phyloP scores from a whole-genome alignment of 2,797 vertebrate species.

The Loriculus beryllinus region DNA sequence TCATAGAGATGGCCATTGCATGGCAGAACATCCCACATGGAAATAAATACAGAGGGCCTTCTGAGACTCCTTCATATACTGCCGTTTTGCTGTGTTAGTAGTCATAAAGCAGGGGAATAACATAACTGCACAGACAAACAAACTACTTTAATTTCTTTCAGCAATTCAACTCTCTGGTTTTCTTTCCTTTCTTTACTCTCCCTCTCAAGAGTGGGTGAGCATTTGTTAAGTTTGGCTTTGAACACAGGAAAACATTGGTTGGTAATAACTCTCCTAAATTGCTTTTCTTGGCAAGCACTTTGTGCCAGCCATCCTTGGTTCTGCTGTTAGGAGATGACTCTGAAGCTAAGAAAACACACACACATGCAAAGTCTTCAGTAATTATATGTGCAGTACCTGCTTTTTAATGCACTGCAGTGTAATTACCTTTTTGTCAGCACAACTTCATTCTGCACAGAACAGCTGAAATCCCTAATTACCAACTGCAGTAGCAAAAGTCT shows the following conservation, averaged over 20 bases:
- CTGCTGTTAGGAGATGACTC: constrained; percentile 30
- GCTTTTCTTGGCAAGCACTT: constrained; percentile 39
- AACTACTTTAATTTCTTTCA: background rate
- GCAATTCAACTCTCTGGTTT: background rate
- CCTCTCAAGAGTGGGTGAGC: background rate
- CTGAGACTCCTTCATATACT: accelerated
- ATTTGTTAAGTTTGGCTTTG: constrained; percentile 41
- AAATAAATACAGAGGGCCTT: background rate
- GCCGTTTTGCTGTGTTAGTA: background rate
- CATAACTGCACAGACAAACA: background rate
- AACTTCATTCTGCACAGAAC: constrained; percentile 39
- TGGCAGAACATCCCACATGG: accelerated
- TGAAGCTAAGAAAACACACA: constrained; percentile 24
- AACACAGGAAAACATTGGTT: constrained; percentile 1
- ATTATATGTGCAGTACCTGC: constrained; percentile 6
- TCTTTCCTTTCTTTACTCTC: background rate
- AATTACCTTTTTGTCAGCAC: constrained; percentile 66
- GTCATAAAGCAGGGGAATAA: background rate
- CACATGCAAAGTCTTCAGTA: background rate
- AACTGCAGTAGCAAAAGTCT: constrained; percentile 39
- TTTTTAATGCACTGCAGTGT: constrained; percentile 2
- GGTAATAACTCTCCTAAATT: constrained; percentile 9
- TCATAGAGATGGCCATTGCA: background rate
- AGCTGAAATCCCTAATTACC: constrained; percentile 71
- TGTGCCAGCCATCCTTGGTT: background rate